phyloP scores from a whole-genome alignment of 2,797 vertebrate genomes.

The Rhabdophis nuchalis region DNA sequence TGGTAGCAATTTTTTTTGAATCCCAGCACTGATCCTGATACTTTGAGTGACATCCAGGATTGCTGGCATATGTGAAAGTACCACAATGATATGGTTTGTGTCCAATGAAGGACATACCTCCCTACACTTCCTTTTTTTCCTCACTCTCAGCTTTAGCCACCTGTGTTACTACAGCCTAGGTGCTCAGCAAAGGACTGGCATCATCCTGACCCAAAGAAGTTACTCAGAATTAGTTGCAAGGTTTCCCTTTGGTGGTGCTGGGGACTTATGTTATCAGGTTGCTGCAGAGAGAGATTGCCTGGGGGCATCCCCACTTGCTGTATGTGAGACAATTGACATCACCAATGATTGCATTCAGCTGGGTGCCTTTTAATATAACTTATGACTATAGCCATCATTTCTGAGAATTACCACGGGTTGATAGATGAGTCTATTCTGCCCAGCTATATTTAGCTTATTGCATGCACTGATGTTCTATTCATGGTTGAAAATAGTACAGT shows the following conservation, averaged over 20 bases:
- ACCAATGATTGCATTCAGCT: not conserved
- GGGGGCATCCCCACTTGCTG: not conserved
- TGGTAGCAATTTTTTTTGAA: too few species aligned
- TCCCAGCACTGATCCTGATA: not conserved
- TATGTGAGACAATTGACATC: not conserved
- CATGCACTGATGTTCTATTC: not conserved
- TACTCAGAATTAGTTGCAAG: not conserved
- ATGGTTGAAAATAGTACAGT: not conserved
- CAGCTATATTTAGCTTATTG: not conserved
- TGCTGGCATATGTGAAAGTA: not conserved
- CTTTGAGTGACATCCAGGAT: not conserved
- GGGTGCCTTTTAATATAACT: not conserved
- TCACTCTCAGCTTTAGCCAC: not conserved
- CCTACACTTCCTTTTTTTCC: not conserved
- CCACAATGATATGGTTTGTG: not conserved
- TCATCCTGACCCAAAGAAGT: not conserved
- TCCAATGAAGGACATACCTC: not conserved
- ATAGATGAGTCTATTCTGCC: not conserved
- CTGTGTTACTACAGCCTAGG: not conserved
- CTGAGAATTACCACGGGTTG: not conserved
- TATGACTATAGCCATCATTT: not conserved
- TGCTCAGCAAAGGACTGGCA: not conserved
- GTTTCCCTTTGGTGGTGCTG: not conserved
- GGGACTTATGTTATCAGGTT: not conserved
- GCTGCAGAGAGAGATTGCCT: not conserved